Percentiles rank a stretch among this genome's conserved stretches.
These are phyloP conservation scores for Lichenostomus cassidix DNA, from an alignment of 2,113 vertebrate species.

Conservation along the genomic window DNA sequence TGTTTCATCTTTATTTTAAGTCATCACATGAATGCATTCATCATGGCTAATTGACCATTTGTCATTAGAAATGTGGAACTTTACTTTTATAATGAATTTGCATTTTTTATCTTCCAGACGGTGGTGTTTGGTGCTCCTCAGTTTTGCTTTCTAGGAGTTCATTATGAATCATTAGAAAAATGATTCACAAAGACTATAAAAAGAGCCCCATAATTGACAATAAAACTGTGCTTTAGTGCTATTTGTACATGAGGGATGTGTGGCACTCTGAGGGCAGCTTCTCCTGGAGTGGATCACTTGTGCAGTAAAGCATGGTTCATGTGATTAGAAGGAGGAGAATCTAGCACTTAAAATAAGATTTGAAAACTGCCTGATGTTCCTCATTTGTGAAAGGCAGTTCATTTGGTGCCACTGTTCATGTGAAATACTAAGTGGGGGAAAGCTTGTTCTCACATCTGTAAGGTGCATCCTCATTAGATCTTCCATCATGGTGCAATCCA, in stretches of 20 bases:
- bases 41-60: background rate
- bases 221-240: background rate
- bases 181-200: background rate
- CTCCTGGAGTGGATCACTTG: background rate
- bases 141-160: background rate
- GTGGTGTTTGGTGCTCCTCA: background rate
- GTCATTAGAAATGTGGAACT: background rate
- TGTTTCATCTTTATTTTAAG: background rate
- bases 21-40: background rate
- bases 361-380: background rate
- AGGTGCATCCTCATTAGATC: background rate
- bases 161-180: background rate
- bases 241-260: background rate
- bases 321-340: background rate
- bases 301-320: background rate
- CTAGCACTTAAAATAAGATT: background rate
- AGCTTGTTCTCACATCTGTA: background rate
- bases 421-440: background rate
- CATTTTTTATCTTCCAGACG: background rate
- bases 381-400: background rate
- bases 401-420: background rate
- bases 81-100: background rate
- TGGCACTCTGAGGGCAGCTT: background rate
- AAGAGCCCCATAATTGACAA: background rate
- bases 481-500: background rate